Conservation (phyloP, 2,888 invertebrate genomes). For the Maniola hyperantus region DNA sequence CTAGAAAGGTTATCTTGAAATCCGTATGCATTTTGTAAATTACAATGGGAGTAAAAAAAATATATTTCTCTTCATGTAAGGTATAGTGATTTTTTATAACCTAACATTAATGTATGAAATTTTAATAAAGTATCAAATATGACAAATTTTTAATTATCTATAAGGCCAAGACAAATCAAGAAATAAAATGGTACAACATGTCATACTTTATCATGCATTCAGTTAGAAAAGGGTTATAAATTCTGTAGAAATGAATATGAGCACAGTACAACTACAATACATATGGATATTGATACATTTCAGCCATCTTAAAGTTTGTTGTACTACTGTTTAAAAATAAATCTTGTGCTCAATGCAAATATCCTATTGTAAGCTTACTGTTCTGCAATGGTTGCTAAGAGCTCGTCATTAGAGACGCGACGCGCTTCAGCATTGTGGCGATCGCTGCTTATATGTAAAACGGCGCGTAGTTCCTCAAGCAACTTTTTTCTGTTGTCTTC, state of each 20-base stretch:
- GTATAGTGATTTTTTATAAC: not conserved
- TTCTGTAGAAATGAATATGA: not conserved
- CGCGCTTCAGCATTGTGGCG: slow-evolving; percentile 96
- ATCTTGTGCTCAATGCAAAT: slow-evolving; percentile 55
- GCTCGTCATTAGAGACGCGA: slow-evolving; percentile 95
- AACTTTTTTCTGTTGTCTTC: slow-evolving; percentile 92
- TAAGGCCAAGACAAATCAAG: slow-evolving; percentile 44
- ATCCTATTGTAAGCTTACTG: slow-evolving; percentile 84
- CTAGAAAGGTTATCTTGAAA: not conserved
- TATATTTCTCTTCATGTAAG: not conserved
- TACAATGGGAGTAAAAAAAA: not conserved
- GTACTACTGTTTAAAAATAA: slow-evolving; percentile 67
- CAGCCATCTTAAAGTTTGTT: slow-evolving; percentile 75
- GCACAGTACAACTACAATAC: not conserved
- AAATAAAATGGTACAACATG: not conserved
- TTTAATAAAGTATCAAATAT: slow-evolving; percentile 15
- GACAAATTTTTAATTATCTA: slow-evolving; percentile 44
- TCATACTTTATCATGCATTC: slow-evolving; percentile 17
- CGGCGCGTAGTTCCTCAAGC: slow-evolving; percentile 90
- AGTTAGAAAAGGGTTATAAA: slow-evolving; percentile 26
- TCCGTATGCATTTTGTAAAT: not conserved
- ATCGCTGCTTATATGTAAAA: slow-evolving; percentile 93
- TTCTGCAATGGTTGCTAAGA: slow-evolving; percentile 93
- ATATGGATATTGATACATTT: slow-evolving; percentile 34
- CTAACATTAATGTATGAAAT: slow-evolving; percentile 6